phyloP scores from a whole-genome alignment of 2,113 vertebrate genomes.

The Prinia subflava region DNA sequence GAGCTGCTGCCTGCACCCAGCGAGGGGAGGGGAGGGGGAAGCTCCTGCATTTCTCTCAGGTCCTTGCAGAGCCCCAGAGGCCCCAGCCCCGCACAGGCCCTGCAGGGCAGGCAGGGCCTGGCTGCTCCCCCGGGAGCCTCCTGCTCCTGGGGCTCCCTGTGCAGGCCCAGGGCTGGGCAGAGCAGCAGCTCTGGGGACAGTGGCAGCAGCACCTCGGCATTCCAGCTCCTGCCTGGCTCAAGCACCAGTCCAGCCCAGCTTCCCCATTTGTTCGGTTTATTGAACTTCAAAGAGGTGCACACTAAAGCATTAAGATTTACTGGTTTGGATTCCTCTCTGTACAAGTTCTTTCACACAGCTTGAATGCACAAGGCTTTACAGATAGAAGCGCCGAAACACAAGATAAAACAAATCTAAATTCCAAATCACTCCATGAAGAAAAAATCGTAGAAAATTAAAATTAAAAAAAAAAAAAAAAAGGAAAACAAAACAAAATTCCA shows the following conservation, averaged over 20 bases:
- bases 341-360: constrained; percentile 60
- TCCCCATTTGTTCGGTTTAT: constrained; percentile 64
- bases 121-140: background rate
- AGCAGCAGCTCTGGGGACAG: background rate
- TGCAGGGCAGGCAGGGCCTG: background rate
- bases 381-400: constrained; percentile 64
- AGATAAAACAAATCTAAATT: constrained; percentile 69
- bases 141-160: background rate
- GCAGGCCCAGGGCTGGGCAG: background rate
- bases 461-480: background rate
- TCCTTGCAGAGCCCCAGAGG: background rate
- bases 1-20: background rate
- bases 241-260: constrained; percentile 32
- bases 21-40: background rate
- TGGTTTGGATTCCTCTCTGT: constrained; percentile 55
- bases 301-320: constrained; percentile 63
- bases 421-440: constrained; percentile 62
- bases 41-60: background rate
- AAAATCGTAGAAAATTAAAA: background rate
- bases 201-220: background rate
- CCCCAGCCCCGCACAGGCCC: background rate
- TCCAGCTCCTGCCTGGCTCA: background rate
- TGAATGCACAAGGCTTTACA: constrained; percentile 61
- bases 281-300: constrained; percentile 72
- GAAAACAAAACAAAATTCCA: background rate